Evolutionary conservation across 2,113 vertebrate genomes (phyloP).

Genomic region (Sturnira hondurensis): DNA sequence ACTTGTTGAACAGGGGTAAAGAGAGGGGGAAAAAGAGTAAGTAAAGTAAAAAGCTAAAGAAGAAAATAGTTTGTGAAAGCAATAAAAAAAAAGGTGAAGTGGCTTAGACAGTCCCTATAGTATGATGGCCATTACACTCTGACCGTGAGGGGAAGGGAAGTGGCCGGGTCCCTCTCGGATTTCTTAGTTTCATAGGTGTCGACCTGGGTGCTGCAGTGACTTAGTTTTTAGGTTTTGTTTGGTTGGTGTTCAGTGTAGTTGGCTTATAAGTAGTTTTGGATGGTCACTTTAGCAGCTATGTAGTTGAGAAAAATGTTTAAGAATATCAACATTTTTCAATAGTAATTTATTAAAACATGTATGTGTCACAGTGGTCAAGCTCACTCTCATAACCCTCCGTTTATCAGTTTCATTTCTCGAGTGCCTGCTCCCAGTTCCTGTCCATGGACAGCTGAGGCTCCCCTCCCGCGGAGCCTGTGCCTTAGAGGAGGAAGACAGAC

Average conservation of each 20-base stretch:
- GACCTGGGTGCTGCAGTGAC: neutral
- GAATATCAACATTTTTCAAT: neutral
- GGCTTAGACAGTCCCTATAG: no score
- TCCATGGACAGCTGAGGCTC: neutral
- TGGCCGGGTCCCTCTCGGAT: no score
- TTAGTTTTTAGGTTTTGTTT: neutral
- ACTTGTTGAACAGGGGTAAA: neutral
- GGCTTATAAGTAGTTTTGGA: neutral
- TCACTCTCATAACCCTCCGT: neutral
- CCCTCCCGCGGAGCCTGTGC: neutral
- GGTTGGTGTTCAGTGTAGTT: neutral
- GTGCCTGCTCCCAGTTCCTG: neutral
- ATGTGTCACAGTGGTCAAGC: neutral
- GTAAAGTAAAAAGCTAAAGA: neutral
- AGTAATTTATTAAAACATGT: neutral
- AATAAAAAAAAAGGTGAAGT: neutral
- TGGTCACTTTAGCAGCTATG: neutral
- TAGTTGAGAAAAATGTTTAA: slow-evolving; percentile 22
- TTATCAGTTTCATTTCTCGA: neutral
- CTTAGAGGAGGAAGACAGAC: neutral
- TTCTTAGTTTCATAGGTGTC: neutral
- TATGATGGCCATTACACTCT: neutral
- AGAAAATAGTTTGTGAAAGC: neutral
- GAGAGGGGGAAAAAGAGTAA: neutral
- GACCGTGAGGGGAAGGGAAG: neutral